These are phyloP conservation scores for Triplophysa rosa DNA, from an alignment of 2,113 vertebrate genomes.

Conservation along the genomic window DNA sequence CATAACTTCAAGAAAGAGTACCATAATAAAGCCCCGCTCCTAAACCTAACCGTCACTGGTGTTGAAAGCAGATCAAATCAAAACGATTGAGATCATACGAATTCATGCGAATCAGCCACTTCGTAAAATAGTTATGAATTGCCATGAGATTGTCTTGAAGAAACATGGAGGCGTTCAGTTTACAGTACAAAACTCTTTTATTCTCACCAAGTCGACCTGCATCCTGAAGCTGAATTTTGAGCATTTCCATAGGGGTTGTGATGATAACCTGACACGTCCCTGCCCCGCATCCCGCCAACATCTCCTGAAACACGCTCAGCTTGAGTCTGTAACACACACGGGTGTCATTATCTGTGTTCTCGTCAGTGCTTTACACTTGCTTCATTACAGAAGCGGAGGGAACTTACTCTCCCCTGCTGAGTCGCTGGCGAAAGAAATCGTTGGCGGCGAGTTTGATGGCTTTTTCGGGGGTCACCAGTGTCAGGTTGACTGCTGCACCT, in stretches of 20 bases:
- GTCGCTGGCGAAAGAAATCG: conserved; percentile 76
- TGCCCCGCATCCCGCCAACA: conserved; percentile 82
- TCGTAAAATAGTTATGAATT: too few species aligned
- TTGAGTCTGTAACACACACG: conserved; percentile 59
- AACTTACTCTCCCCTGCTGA: conserved; percentile 76
- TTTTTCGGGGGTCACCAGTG: conserved; percentile 81
- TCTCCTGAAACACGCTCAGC: conserved; percentile 77
- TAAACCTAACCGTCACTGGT: too few species aligned
- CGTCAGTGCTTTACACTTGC: neutral
- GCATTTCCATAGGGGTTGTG: conserved; percentile 85
- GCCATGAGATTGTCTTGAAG: neutral
- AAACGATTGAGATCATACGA: too few species aligned
- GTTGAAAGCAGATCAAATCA: too few species aligned
- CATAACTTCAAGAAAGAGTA: neutral
- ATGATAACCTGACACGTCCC: conserved; percentile 81
- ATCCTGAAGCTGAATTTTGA: conserved; percentile 84
- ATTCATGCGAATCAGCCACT: too few species aligned
- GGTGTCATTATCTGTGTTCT: neutral
- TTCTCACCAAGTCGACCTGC: conserved; percentile 78
- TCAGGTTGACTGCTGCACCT: conserved; percentile 81
- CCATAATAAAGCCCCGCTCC: too few species aligned
- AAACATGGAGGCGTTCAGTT: neutral
- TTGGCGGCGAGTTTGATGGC: conserved; percentile 81
- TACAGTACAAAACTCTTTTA: neutral
- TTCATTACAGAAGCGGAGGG: neutral